These are phyloP conservation scores for Micropoecilia bifurca DNA, from an alignment of 2,797 vertebrate species.

Conservation along the genomic window DNA sequence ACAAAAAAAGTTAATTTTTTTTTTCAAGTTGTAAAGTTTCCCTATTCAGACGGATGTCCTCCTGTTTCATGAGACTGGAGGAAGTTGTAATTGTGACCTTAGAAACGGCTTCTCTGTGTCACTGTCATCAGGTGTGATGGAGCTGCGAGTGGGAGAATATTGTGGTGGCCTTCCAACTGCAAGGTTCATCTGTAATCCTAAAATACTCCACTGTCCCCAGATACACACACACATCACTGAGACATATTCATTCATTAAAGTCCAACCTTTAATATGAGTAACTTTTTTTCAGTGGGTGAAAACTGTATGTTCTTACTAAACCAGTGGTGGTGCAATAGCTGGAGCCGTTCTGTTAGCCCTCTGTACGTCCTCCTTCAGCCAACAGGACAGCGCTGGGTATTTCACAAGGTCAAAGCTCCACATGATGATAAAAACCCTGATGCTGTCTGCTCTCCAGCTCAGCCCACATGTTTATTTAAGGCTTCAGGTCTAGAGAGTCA, in stretches of 20 bases:
- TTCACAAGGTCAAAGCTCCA: background rate
- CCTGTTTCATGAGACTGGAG: constrained; percentile 19
- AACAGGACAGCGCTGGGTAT: background rate
- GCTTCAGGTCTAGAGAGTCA: background rate
- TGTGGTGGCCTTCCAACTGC: background rate
- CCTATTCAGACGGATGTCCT: constrained; percentile 23
- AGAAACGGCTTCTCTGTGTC: constrained; percentile 18
- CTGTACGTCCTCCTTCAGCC: background rate
- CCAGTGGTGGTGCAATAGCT: background rate
- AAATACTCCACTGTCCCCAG: background rate
- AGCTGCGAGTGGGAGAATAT: background rate
- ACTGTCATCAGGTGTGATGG: background rate
- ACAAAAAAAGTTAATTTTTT: background rate
- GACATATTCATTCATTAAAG: background rate
- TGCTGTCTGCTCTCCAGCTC: background rate
- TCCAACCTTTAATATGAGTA: background rate
- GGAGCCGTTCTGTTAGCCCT: background rate
- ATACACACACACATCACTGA: background rate
- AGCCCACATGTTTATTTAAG: background rate
- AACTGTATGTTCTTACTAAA: background rate
- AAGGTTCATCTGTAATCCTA: background rate
- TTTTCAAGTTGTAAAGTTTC: background rate
- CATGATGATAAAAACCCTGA: background rate
- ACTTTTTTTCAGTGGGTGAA: background rate
- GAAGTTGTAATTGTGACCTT: constrained; percentile 35